A percentile compares a stretch with the other conserved stretches of the same genome.
Conservation (phyloP, 2,888 invertebrate species). For the Exephanes ischioxanthus region DNA sequence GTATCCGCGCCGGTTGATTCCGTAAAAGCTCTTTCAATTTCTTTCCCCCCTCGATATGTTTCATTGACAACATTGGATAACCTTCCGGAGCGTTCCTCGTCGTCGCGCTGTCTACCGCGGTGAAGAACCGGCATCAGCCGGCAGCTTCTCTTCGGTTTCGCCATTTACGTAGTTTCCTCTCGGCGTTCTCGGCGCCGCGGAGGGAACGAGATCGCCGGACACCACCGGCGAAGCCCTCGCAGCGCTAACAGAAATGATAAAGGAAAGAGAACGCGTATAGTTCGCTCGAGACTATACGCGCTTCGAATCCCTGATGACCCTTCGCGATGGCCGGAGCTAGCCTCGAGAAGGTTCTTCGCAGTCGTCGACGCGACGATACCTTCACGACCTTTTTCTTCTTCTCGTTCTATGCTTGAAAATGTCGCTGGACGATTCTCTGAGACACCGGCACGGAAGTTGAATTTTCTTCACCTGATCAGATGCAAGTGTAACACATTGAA, state of each 20-base stretch:
- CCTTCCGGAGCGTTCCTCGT: slow-evolving; percentile 1
- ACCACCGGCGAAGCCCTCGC: slow-evolving; percentile 19
- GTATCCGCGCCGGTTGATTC: slow-evolving; percentile 30
- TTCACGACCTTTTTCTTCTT: neutral
- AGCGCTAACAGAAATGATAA: slow-evolving; percentile 60
- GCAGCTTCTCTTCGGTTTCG: slow-evolving; percentile 38
- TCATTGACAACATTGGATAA: slow-evolving; percentile 12
- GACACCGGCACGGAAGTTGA: neutral
- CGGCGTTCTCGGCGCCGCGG: neutral
- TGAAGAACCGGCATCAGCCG: slow-evolving; percentile 26
- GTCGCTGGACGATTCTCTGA: neutral
- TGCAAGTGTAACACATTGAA: neutral
- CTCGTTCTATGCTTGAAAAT: neutral
- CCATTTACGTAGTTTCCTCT: slow-evolving; percentile 35
- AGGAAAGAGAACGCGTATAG: slow-evolving; percentile 54
- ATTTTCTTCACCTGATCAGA: neutral
- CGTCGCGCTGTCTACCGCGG: slow-evolving; percentile 26
- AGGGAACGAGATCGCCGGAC: slow-evolving; percentile 38
- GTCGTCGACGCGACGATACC: slow-evolving; percentile 6
- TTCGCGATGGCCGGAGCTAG: slow-evolving; percentile 53
- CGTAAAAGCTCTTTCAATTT: slow-evolving; percentile 28
- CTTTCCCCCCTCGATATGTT: slow-evolving; percentile 5
- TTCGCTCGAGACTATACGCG: slow-evolving; percentile 58
- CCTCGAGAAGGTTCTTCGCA: slow-evolving; percentile 24
- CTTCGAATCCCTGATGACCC: slow-evolving; percentile 62